Evolutionary conservation across 2,888 invertebrate species (phyloP).

Genomic region (Volucella inanis): DNA sequence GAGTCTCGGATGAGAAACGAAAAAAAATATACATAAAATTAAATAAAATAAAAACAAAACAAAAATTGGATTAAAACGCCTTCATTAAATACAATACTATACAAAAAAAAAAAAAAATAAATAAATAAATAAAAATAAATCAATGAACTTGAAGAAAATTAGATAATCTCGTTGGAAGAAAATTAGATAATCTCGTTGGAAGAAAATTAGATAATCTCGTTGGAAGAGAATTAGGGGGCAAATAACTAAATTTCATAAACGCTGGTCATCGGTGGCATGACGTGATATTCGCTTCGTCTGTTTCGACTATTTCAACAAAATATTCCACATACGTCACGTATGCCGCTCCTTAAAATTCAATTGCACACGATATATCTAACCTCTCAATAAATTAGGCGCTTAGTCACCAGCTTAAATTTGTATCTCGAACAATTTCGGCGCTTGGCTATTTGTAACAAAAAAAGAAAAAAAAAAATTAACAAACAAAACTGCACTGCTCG

Average conservation of each 20-base stretch:
- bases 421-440: not conserved
- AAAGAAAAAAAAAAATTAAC: not conserved
- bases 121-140: slow-evolving; percentile 1
- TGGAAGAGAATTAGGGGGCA: not conserved
- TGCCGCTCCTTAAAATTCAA: slow-evolving; percentile 29
- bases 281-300: slow-evolving; percentile 26
- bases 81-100: not conserved
- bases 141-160: not conserved
- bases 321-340: slow-evolving; percentile 62
- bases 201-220: not conserved
- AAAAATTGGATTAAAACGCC: slow-evolving; percentile 1
- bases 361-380: slow-evolving; percentile 25
- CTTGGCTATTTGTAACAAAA: not conserved
- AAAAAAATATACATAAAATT: too few species aligned
- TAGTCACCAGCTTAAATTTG: slow-evolving; percentile 30
- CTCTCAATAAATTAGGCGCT: slow-evolving; percentile 23
- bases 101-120: not conserved
- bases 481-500: slow-evolving; percentile 10
- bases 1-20: not conserved
- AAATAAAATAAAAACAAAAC: not conserved
- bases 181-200: slow-evolving; percentile 2
- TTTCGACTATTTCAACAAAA: slow-evolving; percentile 4
- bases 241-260: slow-evolving; percentile 41
- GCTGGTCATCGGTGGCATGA: slow-evolving; percentile 19
- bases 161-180: not conserved